Evolutionary conservation across 2,888 invertebrate species (phyloP).

Genomic region (Meiosimyza decipiens): DNA sequence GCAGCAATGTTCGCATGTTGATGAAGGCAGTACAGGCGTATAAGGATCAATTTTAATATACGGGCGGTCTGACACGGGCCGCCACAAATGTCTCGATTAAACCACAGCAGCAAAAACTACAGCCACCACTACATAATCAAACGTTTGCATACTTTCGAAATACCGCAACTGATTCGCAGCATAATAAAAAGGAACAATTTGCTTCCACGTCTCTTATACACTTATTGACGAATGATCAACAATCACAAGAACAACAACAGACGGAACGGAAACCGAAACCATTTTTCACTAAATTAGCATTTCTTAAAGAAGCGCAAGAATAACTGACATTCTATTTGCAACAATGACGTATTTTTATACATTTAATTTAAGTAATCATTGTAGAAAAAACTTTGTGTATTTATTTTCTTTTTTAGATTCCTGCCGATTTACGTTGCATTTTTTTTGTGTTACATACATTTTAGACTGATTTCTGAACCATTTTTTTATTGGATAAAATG

Average conservation of each 20-base stretch:
- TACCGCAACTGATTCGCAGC: neutral
- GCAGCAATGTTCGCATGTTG: slow-evolving; percentile 64
- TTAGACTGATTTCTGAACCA: slow-evolving; percentile 3
- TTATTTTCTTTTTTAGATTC: slow-evolving; percentile 1
- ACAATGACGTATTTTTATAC: slow-evolving; percentile 35
- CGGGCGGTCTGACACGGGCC: slow-evolving; percentile 34
- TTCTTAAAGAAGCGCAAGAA: slow-evolving; percentile 28
- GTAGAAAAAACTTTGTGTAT: slow-evolving; percentile 30
- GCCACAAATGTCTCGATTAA: slow-evolving; percentile 37
- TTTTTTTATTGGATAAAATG: neutral
- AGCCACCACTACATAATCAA: slow-evolving; percentile 19
- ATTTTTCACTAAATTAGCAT: slow-evolving; percentile 24
- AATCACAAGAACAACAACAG: neutral
- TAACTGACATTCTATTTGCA: slow-evolving; percentile 25
- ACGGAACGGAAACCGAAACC: slow-evolving; percentile 18
- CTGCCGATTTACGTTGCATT: slow-evolving; percentile 2
- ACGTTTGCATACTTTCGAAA: neutral
- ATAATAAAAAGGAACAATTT: neutral
- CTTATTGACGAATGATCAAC: slow-evolving; percentile 8
- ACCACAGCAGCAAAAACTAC: slow-evolving; percentile 7
- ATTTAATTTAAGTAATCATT: slow-evolving; percentile 30
- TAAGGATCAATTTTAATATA: slow-evolving; percentile 59
- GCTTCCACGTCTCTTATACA: neutral
- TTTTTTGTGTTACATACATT: neutral
- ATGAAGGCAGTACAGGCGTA: slow-evolving; percentile 66